Conservation (phyloP, 2,888 invertebrate genomes). For the Selenia dentaria region DNA sequence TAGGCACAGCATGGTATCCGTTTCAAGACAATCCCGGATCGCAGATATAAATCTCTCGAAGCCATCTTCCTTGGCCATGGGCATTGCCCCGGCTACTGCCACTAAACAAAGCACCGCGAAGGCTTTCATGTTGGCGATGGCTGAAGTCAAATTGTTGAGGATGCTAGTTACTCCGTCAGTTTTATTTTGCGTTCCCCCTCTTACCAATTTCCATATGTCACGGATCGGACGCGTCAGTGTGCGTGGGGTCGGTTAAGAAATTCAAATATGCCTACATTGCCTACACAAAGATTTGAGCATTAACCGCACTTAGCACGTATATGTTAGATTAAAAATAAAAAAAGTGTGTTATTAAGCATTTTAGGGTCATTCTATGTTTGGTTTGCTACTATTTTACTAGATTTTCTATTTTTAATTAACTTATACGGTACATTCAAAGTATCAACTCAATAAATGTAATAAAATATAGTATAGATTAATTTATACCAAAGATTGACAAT, state of each 20-base stretch:
- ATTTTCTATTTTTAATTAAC: slow-evolving; percentile 32
- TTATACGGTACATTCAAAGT: too few relatives aligned
- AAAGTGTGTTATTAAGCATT: slow-evolving; percentile 48
- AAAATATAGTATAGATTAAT: too few relatives aligned
- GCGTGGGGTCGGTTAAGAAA: slow-evolving; percentile 47
- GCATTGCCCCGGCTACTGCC: slow-evolving; percentile 63
- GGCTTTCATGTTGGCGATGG: slow-evolving; percentile 68
- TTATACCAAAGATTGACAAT: too few relatives aligned
- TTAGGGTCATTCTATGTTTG: slow-evolving; percentile 37
- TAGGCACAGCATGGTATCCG: slow-evolving; percentile 88
- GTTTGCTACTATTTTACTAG: slow-evolving; percentile 17
- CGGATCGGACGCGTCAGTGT: slow-evolving; percentile 39
- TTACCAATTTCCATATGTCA: slow-evolving; percentile 68
- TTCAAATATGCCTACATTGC: slow-evolving; percentile 43
- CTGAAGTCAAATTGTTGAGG: slow-evolving; percentile 73
- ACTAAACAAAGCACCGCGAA: slow-evolving; percentile 62
- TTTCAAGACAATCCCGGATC: slow-evolving; percentile 88
- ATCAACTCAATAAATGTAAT: too few relatives aligned
- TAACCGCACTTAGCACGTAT: slow-evolving; percentile 61
- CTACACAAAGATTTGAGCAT: slow-evolving; percentile 35
- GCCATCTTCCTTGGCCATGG: slow-evolving; percentile 69
- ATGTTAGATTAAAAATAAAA: slow-evolving; percentile 47
- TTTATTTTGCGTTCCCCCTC: slow-evolving; percentile 76
- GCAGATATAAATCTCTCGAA: slow-evolving; percentile 69
- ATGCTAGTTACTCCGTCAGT: slow-evolving; percentile 61